phyloP scores from a whole-genome alignment of 2,113 vertebrate genomes.

The Cairina moschata region DNA sequence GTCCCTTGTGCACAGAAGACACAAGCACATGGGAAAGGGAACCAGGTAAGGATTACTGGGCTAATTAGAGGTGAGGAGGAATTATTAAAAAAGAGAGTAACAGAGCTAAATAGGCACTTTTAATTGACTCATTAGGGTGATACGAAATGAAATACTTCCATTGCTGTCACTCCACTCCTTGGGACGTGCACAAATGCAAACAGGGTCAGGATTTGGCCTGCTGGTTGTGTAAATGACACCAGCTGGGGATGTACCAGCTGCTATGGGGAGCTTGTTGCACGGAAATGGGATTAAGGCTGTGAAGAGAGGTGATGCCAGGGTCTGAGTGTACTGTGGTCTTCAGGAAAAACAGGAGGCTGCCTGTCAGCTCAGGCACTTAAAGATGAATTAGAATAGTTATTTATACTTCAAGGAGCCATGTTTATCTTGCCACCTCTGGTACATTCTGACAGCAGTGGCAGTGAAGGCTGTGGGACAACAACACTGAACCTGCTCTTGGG shows the following conservation, averaged over 20 bases:
- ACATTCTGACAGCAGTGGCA: no score
- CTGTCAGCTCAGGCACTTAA: background rate
- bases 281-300: background rate
- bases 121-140: background rate
- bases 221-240: rapidly evolving
- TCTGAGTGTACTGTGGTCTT: rapidly evolving
- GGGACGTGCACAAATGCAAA: rapidly evolving
- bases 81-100: background rate
- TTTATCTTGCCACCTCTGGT: rapidly evolving
- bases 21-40: background rate
- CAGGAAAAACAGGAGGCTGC: rapidly evolving
- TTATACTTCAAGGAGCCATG: rapidly evolving
- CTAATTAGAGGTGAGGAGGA: background rate
- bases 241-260: rapidly evolving
- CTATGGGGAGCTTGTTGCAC: background rate
- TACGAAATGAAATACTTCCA: background rate
- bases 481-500: no score
- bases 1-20: background rate
- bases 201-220: background rate
- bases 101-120: background rate
- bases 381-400: background rate
- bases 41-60: background rate
- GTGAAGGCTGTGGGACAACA: no score
- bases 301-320: rapidly evolving
- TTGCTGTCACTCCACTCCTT: background rate